Conservation (phyloP, 2,888 invertebrate genomes). For the Tipula lateralis region DNA sequence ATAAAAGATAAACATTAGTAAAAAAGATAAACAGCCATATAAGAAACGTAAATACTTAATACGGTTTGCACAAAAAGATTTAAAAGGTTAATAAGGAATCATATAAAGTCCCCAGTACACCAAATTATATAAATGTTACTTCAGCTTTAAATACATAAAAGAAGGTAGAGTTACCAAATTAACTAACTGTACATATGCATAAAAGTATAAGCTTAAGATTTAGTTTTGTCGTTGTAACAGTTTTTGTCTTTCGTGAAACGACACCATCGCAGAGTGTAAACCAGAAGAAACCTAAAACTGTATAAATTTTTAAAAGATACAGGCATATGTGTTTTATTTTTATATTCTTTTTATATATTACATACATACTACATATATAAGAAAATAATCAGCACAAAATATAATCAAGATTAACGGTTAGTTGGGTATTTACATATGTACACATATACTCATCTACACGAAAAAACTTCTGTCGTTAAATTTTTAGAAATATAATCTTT, state of each 20-base stretch:
- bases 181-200: background rate
- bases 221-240: background rate
- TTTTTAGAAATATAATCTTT: slow-evolving; percentile 1
- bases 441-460: background rate
- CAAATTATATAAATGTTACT: background rate
- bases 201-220: background rate
- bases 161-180: background rate
- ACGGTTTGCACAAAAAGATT: background rate
- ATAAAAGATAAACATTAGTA: background rate
- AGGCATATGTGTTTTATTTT: background rate
- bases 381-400: background rate
- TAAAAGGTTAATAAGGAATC: background rate
- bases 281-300: background rate
- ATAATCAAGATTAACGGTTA: background rate
- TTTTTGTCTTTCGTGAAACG: background rate
- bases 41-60: background rate
- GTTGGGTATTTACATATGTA: background rate
- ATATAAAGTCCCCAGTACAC: background rate
- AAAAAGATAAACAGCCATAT: no score
- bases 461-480: background rate
- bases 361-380: background rate
- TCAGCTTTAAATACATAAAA: background rate
- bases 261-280: background rate
- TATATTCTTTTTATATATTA: no score
- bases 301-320: background rate